Evolutionary conservation across 2,113 vertebrate species (phyloP).

Genomic region (Platichthys stellatus): DNA sequence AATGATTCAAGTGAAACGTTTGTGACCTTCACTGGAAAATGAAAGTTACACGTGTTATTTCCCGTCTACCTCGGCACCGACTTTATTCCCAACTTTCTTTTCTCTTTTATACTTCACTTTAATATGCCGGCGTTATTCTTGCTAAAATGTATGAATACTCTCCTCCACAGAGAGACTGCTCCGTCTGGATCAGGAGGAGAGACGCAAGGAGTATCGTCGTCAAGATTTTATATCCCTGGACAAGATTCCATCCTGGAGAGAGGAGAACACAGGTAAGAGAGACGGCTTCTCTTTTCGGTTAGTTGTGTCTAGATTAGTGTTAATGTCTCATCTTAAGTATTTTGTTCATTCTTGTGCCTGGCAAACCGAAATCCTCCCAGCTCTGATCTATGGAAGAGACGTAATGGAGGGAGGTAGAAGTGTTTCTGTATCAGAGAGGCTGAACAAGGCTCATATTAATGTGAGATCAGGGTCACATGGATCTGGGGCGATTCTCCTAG

Average conservation of each 20-base stretch:
- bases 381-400: neutral
- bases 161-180: slow-evolving; percentile 88
- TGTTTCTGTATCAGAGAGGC: neutral
- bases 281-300: slow-evolving; percentile 40
- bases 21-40: slow-evolving; percentile 9
- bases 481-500: neutral
- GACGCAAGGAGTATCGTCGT: slow-evolving; percentile 90
- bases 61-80: neutral
- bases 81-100: neutral
- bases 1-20: neutral
- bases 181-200: slow-evolving; percentile 89
- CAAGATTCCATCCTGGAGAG: slow-evolving; percentile 87
- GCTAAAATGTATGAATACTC: neutral
- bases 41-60: neutral
- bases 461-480: neutral
- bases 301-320: neutral
- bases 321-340: neutral
- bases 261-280: slow-evolving; percentile 81
- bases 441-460: neutral
- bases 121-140: neutral
- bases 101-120: neutral
- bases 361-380: neutral
- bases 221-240: slow-evolving; percentile 86
- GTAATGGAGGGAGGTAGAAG: neutral
- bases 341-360: neutral